Conservation (phyloP, 2,113 vertebrate species). For the Prunella fulvescens region DNA sequence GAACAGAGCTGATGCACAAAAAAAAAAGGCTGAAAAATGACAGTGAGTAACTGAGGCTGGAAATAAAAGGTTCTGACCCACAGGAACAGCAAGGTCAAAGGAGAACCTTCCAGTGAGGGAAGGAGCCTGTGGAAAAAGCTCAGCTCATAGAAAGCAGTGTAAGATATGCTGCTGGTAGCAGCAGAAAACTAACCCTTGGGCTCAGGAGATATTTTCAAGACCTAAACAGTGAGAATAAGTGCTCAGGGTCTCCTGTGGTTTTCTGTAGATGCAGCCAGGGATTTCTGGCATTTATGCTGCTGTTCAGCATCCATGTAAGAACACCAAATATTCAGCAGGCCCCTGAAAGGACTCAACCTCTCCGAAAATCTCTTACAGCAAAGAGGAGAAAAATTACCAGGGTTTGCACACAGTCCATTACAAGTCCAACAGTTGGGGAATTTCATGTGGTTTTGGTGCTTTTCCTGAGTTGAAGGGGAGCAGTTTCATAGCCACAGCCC, state of each 20-base stretch:
- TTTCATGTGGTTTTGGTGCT: background rate
- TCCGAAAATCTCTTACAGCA: background rate
- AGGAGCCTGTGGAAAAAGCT: background rate
- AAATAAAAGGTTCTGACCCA: background rate
- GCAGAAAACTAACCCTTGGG: background rate
- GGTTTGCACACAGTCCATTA: background rate
- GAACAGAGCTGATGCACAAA: background rate
- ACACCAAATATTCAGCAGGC: background rate
- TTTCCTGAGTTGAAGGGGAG: background rate
- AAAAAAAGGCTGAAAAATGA: background rate
- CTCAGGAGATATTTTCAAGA: background rate
- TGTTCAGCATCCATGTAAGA: background rate
- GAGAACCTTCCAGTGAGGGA: background rate
- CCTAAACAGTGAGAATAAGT: background rate
- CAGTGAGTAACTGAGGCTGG: background rate
- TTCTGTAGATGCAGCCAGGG: background rate
- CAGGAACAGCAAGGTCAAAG: background rate
- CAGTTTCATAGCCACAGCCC: constrained; percentile 9
- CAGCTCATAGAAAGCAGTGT: background rate
- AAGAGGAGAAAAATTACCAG: background rate
- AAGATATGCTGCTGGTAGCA: background rate
- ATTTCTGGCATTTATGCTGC: constrained; percentile 1
- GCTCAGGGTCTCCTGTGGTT: background rate
- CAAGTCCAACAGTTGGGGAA: background rate
- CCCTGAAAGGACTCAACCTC: constrained; percentile 22